phyloP scores from a whole-genome alignment of 64 coral and sea anemone species.

The Stichodactyla helianthus region DNA sequence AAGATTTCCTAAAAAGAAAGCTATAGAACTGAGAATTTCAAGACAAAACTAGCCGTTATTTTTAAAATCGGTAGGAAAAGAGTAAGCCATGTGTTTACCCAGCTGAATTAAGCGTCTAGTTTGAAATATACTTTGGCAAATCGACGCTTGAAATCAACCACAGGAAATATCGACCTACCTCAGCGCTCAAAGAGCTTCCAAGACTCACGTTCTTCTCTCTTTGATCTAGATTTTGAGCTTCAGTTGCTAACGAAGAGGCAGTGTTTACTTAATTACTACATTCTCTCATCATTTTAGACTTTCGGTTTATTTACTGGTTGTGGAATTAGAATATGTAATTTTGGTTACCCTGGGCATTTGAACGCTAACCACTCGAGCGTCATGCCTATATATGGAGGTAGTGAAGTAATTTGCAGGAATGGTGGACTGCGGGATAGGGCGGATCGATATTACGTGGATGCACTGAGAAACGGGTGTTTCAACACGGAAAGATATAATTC shows the following conservation, averaged over 20 bases:
- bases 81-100: background rate
- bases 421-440: background rate
- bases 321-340: background rate
- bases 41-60: background rate
- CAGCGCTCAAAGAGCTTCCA: background rate
- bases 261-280: background rate
- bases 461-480: too few species aligned
- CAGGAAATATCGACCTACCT: background rate
- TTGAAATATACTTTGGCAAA: background rate
- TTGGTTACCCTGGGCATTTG: constrained; percentile 31
- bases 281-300: background rate
- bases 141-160: background rate
- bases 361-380: constrained; percentile 26
- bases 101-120: background rate
- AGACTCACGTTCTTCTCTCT: background rate
- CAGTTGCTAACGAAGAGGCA: background rate
- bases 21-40: background rate
- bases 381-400: constrained; percentile 19
- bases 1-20: background rate
- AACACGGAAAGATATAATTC: too few species aligned
- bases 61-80: background rate
- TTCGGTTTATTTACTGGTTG: constrained; percentile 19
- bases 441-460: background rate
- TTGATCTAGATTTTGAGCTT: background rate
- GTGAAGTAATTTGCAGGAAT: background rate